These are phyloP conservation scores for Lagria hirta DNA, from an alignment of 2,888 invertebrate genomes.

Conservation along the genomic window DNA sequence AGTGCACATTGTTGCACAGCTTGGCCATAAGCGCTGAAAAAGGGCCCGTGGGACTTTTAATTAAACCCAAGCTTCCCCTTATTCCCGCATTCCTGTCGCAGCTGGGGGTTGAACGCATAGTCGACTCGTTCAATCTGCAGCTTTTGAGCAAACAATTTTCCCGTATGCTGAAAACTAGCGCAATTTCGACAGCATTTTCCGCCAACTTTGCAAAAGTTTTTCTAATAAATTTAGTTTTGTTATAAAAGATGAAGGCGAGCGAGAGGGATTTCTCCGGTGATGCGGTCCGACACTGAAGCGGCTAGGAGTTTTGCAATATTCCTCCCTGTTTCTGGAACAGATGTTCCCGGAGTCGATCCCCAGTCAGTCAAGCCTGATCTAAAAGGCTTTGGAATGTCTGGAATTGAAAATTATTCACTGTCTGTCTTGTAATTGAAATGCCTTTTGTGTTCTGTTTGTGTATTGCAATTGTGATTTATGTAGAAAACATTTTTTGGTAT, in stretches of 20 bases:
- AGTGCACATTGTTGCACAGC: conserved; percentile 41
- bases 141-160: background rate
- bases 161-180: background rate
- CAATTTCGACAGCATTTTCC: conserved; percentile 7
- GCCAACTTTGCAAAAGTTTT: too few relatives aligned
- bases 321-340: conserved; percentile 40
- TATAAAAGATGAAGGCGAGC: too few relatives aligned
- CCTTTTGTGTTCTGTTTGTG: conserved; percentile 44
- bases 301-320: conserved; percentile 31
- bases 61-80: conserved; percentile 51
- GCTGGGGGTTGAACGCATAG: conserved; percentile 21
- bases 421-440: conserved; percentile 47
- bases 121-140: conserved; percentile 8
- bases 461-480: conserved; percentile 42
- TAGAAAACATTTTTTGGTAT: conserved; percentile 5
- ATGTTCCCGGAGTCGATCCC: conserved; percentile 40
- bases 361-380: conserved; percentile 28
- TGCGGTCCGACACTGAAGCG: too few relatives aligned
- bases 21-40: conserved; percentile 45
- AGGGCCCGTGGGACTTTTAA: conserved; percentile 54
- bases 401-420: conserved; percentile 48
- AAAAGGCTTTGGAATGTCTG: conserved; percentile 37
- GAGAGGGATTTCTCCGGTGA: too few relatives aligned
- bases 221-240: too few relatives aligned
- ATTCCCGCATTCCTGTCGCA: conserved; percentile 54